Evolutionary conservation across 2,888 invertebrate species (phyloP).

Genomic region (Ichneumoninae sp.): DNA sequence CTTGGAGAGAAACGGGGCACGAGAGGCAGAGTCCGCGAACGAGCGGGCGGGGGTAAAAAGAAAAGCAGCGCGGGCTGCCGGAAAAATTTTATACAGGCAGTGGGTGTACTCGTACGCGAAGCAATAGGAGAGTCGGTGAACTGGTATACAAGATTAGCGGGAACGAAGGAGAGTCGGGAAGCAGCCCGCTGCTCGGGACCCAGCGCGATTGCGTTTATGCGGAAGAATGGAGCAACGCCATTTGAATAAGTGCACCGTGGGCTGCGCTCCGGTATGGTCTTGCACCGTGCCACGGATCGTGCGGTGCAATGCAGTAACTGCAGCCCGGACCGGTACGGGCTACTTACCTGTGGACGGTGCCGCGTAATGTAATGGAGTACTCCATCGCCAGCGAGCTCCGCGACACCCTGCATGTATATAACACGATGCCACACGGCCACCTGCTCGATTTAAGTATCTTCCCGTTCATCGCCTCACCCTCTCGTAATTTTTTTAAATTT

Average conservation of each 20-base stretch:
- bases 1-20: background rate
- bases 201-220: slow-evolving; percentile 58
- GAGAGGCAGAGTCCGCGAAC: background rate
- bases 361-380: slow-evolving; percentile 63
- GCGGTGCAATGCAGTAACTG: slow-evolving; percentile 34
- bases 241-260: slow-evolving; percentile 62
- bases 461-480: slow-evolving; percentile 9
- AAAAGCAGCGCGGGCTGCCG: slow-evolving; percentile 3
- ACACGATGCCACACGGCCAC: slow-evolving; percentile 29
- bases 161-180: slow-evolving; percentile 25
- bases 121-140: slow-evolving; percentile 30
- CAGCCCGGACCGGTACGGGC: slow-evolving; percentile 32
- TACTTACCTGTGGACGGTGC: slow-evolving; percentile 60
- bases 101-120: slow-evolving; percentile 13
- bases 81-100: slow-evolving; percentile 9
- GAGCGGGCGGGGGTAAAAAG: background rate
- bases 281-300: slow-evolving; percentile 37
- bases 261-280: slow-evolving; percentile 33
- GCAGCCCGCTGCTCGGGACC: slow-evolving; percentile 38
- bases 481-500: slow-evolving; percentile 5
- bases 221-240: slow-evolving; percentile 58
- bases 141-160: slow-evolving; percentile 53
- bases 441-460: slow-evolving; percentile 46
- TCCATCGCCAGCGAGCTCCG: slow-evolving; percentile 27
- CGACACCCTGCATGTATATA: slow-evolving; percentile 33